These are phyloP conservation scores for Lepidochitona cinerea DNA, from an alignment of 2,888 invertebrate species.

Conservation along the genomic window DNA sequence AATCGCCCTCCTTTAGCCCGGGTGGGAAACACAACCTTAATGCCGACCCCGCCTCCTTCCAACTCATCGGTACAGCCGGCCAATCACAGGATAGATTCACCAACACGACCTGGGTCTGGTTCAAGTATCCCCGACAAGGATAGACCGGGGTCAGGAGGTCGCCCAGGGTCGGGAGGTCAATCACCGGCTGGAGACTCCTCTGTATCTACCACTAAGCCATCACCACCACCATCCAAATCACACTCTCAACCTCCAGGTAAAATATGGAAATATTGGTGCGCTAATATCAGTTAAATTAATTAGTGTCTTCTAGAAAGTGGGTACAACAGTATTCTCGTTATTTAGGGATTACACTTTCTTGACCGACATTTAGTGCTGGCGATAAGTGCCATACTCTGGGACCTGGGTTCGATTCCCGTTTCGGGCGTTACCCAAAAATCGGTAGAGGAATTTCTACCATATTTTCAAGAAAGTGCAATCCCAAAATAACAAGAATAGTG, in stretches of 20 bases:
- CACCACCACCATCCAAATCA: background rate
- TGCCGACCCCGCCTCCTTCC: slow-evolving; percentile 30
- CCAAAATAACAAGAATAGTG: too few relatives aligned
- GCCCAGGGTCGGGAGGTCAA: background rate
- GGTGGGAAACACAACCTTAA: slow-evolving; percentile 30
- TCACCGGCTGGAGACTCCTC: background rate
- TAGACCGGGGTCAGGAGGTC: background rate
- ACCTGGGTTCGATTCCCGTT: too few relatives aligned
- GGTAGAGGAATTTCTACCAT: too few relatives aligned
- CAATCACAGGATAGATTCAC: slow-evolving; percentile 1
- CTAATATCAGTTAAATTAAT: too few relatives aligned
- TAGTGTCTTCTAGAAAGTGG: too few relatives aligned
- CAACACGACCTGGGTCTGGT: slow-evolving; percentile 17
- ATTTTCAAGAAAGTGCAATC: too few relatives aligned
- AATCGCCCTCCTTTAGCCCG: slow-evolving; percentile 26
- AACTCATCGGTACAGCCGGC: slow-evolving; percentile 1
- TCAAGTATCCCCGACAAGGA: background rate
- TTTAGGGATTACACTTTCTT: too few relatives aligned
- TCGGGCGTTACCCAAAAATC: too few relatives aligned
- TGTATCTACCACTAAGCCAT: background rate
- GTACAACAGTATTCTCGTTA: too few relatives aligned
- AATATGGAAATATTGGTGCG: background rate
- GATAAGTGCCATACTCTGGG: too few relatives aligned
- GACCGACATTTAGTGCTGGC: too few relatives aligned
- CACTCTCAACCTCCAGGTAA: slow-evolving; percentile 44